Evolutionary conservation across 35 echinoderm and acorn worm species (phyloP).

Genomic region (Apostichopus parvimensis): DNA sequence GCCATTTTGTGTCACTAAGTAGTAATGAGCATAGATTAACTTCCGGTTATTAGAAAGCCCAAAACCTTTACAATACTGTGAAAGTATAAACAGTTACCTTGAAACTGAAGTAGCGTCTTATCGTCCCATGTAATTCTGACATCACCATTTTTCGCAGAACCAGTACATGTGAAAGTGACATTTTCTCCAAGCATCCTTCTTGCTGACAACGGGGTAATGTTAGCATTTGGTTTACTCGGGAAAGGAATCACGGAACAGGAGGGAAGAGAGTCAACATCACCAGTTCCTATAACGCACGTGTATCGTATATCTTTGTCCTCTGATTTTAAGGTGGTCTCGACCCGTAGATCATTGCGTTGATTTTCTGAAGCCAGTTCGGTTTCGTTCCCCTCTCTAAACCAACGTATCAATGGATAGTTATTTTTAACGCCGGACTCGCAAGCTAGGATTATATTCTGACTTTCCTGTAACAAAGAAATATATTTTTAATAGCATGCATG

Average conservation of each 20-base stretch:
- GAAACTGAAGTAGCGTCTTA: background rate
- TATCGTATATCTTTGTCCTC: background rate
- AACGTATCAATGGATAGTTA: slow-evolving; percentile 7
- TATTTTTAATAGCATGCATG: too few relatives aligned
- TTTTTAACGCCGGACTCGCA: background rate
- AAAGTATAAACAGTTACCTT: background rate
- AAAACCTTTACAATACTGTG: too few relatives aligned
- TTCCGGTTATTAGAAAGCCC: too few relatives aligned
- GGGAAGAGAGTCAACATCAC: background rate
- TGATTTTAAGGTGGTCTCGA: background rate
- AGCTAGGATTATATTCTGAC: background rate
- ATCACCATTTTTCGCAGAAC: background rate
- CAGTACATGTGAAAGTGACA: slow-evolving; percentile 6
- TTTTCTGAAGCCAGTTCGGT: background rate
- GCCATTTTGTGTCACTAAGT: too few relatives aligned
- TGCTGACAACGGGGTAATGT: background rate
- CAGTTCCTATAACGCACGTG: background rate
- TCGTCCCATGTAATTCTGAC: background rate
- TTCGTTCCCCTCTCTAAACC: background rate
- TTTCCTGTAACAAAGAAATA: background rate
- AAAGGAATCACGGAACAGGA: background rate
- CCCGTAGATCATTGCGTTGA: background rate
- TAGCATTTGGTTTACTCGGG: background rate
- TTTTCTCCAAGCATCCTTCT: background rate
- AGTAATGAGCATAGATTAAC: too few relatives aligned